phyloP scores from a whole-genome alignment of 2,113 vertebrate species.

The Aphyosemion australe region DNA sequence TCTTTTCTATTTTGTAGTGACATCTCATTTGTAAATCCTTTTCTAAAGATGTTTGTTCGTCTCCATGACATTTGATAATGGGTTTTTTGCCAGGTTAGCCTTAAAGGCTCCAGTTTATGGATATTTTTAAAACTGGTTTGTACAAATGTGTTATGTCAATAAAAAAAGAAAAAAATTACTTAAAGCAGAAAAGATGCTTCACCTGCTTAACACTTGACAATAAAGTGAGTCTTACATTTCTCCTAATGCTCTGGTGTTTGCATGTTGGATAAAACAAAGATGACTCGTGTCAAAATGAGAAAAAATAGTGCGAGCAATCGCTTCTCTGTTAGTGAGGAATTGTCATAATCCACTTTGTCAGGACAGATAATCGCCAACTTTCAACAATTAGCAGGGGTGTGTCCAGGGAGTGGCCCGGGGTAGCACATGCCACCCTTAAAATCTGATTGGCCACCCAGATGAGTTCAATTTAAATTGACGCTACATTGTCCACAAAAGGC shows the following conservation, averaged over 20 bases:
- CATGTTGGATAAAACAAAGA: not conserved
- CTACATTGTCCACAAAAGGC: too few relatives aligned
- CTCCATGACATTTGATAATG: slow-evolving; percentile 93
- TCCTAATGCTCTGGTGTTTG: slow-evolving; percentile 26
- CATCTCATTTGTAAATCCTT: slow-evolving; percentile 99
- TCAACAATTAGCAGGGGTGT: too few relatives aligned
- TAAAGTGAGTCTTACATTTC: slow-evolving; percentile 85
- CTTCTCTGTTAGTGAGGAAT: too few relatives aligned
- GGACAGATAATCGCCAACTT: too few relatives aligned
- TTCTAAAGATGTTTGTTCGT: slow-evolving; percentile 87
- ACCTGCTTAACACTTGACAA: slow-evolving; percentile 97
- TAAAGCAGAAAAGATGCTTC: slow-evolving; percentile 85
- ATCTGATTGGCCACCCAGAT: too few relatives aligned
- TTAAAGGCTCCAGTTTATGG: slow-evolving; percentile 92
- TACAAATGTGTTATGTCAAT: slow-evolving; percentile 95
- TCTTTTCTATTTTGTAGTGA: slow-evolving; percentile 94
- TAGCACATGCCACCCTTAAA: too few relatives aligned
- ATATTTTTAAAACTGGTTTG: slow-evolving; percentile 99
- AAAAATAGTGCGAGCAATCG: too few relatives aligned
- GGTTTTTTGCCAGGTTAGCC: slow-evolving; percentile 93
- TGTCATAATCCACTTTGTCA: too few relatives aligned
- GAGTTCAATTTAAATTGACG: too few relatives aligned
- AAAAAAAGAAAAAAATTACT: slow-evolving; percentile 61
- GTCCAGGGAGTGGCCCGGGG: too few relatives aligned
- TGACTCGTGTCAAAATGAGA: too few relatives aligned